Conservation (phyloP, 2,888 invertebrate genomes). For the Drepana falcataria region DNA sequence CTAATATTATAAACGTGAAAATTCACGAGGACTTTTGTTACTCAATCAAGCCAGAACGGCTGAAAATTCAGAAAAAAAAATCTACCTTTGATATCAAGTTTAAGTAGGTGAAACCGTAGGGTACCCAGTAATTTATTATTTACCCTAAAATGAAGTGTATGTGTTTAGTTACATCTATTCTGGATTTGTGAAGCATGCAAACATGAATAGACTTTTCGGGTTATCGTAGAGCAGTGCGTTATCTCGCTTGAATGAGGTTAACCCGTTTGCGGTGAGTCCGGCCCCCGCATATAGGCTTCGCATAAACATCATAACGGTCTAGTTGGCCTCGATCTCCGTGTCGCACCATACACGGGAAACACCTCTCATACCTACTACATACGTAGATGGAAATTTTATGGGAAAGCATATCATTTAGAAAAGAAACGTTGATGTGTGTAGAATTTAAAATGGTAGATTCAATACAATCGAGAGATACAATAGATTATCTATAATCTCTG, state of each 20-base stretch:
- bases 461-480: too few relatives aligned
- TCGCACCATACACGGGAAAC: constrained; percentile 28
- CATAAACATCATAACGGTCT: constrained; percentile 48
- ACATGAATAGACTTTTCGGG: constrained; percentile 7
- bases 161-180: too few relatives aligned
- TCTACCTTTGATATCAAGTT: too few relatives aligned
- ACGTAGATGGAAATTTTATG: background rate
- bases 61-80: too few relatives aligned
- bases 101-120: too few relatives aligned
- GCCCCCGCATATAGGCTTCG: constrained; percentile 27
- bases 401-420: background rate
- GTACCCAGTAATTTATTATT: too few relatives aligned
- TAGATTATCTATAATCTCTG: too few relatives aligned
- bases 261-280: constrained; percentile 18
- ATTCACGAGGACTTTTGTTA: too few relatives aligned
- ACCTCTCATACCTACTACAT: constrained; percentile 11
- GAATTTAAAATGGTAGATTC: too few relatives aligned
- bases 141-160: too few relatives aligned
- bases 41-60: too few relatives aligned
- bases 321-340: constrained; percentile 37
- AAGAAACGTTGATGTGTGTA: background rate
- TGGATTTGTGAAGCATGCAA: background rate
- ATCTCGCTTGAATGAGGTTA: constrained; percentile 24
- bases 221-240: constrained; percentile 21
- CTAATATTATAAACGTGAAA: too few relatives aligned